Conservation (phyloP, 2,797 vertebrate genomes). For the Rhinatrema bivittatum region DNA sequence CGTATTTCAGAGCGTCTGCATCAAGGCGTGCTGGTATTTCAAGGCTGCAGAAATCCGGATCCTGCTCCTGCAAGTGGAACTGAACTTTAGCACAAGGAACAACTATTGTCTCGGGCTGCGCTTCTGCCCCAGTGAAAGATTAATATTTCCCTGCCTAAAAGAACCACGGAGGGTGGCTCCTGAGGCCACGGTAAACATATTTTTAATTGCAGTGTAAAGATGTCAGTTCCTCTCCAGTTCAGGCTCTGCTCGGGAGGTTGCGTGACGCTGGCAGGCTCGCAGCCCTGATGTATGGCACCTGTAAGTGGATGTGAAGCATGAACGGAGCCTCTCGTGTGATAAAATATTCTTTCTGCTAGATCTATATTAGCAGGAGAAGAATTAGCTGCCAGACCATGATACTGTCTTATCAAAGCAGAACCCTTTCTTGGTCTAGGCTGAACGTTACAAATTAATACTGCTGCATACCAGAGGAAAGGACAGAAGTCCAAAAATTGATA, state of each 20-base stretch:
- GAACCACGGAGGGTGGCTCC: conserved; percentile 29
- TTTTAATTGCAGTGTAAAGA: conserved; percentile 54
- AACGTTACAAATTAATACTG: too few species aligned
- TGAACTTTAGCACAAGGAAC: conserved; percentile 15
- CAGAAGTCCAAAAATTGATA: too few species aligned
- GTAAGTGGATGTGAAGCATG: conserved; percentile 18
- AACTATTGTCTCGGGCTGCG: conserved; percentile 16
- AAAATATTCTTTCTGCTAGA: conserved; percentile 20
- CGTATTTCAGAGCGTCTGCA: conserved; percentile 8
- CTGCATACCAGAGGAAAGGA: too few species aligned
- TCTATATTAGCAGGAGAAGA: conserved; percentile 21
- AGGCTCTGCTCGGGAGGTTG: conserved; percentile 24
- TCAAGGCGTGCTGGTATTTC: conserved; percentile 24
- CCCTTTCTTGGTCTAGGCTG: conserved; percentile 19
- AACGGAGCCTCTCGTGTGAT: conserved; percentile 1
- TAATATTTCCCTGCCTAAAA: conserved; percentile 32
- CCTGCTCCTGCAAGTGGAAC: not conserved
- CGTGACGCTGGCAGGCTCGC: too few species aligned
- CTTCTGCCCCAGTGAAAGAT: conserved; percentile 12
- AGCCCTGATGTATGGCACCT: conserved; percentile 22
- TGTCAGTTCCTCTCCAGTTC: conserved; percentile 37
- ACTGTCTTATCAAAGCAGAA: conserved; percentile 14
- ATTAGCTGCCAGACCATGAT: conserved; percentile 14
- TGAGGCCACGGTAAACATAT: conserved; percentile 30
- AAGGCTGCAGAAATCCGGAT: conserved; percentile 23